Evolutionary conservation across 2,888 invertebrate species (phyloP).

Genomic region (Adineta ricciae): DNA sequence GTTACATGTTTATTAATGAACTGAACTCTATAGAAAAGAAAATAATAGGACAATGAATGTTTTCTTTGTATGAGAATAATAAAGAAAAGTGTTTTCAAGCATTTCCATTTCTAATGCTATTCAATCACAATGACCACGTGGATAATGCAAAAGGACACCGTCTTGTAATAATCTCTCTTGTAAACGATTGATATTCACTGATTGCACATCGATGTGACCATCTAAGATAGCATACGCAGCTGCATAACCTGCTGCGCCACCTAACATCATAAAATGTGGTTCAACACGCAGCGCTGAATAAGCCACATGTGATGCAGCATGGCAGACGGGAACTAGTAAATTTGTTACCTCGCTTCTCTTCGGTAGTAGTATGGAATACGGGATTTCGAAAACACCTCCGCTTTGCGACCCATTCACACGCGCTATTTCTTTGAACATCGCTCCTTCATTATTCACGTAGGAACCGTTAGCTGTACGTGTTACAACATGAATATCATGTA

Average conservation of each 20-base stretch:
- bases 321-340: not conserved
- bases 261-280: not conserved
- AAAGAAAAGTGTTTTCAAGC: too few relatives aligned
- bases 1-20: conserved; percentile 74
- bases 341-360: not conserved
- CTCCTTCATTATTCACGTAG: not conserved
- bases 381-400: not conserved
- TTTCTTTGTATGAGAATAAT: too few relatives aligned
- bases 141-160: not conserved
- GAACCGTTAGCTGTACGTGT: not conserved
- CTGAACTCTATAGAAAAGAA: not conserved
- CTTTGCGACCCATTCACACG: not conserved
- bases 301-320: not conserved
- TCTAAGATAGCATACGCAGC: not conserved
- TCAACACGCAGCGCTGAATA: not conserved
- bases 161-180: not conserved
- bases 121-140: not conserved
- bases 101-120: too few relatives aligned
- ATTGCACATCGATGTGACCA: not conserved
- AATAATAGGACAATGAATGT: too few relatives aligned
- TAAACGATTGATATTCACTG: not conserved
- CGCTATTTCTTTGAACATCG: too few relatives aligned
- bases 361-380: not conserved
- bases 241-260: not conserved
- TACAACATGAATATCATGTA: not conserved